Evolutionary conservation across 2,888 invertebrate species (phyloP).

Genomic region (Lycaena phlaeas): DNA sequence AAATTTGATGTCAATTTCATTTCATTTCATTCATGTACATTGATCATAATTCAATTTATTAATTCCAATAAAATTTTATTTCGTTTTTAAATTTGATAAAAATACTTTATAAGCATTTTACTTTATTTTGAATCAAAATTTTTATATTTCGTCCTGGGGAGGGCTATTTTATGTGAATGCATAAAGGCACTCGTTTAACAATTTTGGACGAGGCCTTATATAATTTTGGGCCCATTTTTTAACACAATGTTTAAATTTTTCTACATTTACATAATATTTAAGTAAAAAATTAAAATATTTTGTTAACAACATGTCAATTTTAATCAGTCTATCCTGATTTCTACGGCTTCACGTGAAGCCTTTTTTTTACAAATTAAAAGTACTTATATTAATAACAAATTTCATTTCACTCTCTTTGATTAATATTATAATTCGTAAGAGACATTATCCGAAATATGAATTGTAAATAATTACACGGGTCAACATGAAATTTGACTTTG

Average conservation of each 20-base stretch:
- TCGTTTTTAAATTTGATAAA: no score
- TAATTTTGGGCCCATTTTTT: background rate
- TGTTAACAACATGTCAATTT: background rate
- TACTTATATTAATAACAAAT: background rate
- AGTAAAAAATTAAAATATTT: background rate
- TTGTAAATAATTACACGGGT: constrained; percentile 3
- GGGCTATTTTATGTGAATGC: no score
- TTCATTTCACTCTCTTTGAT: background rate
- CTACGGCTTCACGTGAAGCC: background rate
- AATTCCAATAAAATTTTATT: no score
- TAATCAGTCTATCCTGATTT: background rate
- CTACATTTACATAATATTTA: background rate
- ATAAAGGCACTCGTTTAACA: background rate
- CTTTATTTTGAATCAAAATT: background rate
- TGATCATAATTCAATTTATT: no score
- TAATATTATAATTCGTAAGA: background rate
- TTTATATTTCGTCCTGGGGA: no score
- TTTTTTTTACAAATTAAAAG: background rate
- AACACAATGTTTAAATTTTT: background rate
- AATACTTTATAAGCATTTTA: no score
- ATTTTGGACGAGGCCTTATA: background rate
- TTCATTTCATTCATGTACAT: no score
- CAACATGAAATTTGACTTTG: no score
- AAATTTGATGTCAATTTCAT: no score
- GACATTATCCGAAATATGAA: constrained; percentile 2